Evolutionary conservation across 2,888 invertebrate genomes (phyloP).

Genomic region (Caenorhabditis wallacei): DNA sequence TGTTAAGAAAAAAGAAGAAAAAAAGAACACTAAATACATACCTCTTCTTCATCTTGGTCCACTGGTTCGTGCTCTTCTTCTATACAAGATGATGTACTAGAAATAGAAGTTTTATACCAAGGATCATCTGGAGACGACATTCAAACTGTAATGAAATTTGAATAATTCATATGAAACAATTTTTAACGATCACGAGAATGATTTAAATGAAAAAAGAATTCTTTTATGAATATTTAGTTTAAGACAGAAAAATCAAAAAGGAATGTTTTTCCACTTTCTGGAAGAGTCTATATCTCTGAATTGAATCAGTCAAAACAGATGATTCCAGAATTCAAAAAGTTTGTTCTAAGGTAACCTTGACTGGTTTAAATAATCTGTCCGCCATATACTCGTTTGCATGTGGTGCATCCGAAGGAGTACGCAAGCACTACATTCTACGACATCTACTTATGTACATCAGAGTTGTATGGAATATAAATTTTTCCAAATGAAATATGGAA

Average conservation of each 20-base stretch:
- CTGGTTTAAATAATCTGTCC: background rate
- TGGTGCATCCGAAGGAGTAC: conserved; percentile 20
- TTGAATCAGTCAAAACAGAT: background rate
- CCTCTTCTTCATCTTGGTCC: conserved; percentile 60
- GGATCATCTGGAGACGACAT: conserved; percentile 31
- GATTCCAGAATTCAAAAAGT: background rate
- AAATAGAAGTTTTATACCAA: conserved; percentile 53
- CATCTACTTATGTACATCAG: background rate
- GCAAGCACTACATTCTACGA: conserved; percentile 38
- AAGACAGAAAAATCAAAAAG: too few relatives aligned
- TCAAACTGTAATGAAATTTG: conserved; percentile 5
- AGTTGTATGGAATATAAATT: too few relatives aligned
- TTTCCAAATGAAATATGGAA: too few relatives aligned
- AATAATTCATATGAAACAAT: too few relatives aligned
- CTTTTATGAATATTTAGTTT: too few relatives aligned
- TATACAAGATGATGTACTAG: conserved; percentile 47
- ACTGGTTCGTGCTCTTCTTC: conserved; percentile 65
- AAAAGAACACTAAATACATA: too few relatives aligned
- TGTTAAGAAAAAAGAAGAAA: too few relatives aligned
- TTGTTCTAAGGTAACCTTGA: conserved; percentile 11
- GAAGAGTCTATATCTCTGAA: too few relatives aligned
- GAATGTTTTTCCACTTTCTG: too few relatives aligned
- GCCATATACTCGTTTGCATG: conserved; percentile 5
- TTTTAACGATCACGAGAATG: too few relatives aligned
- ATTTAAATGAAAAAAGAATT: background rate